Conservation (phyloP, 2,888 invertebrate species). For the Polyommatus iphigenia region DNA sequence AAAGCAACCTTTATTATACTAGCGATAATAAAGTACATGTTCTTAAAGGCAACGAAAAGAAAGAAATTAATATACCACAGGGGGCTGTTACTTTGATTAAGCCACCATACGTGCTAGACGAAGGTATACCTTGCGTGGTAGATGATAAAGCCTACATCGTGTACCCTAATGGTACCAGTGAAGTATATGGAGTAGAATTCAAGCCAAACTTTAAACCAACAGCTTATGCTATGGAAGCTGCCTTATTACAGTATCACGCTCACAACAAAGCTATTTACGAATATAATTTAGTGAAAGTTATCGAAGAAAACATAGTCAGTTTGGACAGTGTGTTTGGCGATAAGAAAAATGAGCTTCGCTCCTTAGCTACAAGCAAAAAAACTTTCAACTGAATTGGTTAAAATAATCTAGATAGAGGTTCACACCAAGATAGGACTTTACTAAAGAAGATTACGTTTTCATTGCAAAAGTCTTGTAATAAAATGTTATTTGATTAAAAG, state of each 20-base stretch:
- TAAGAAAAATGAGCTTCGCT: neutral
- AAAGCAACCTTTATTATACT: slow-evolving; percentile 58
- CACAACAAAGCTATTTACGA: slow-evolving; percentile 64
- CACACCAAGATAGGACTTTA: neutral
- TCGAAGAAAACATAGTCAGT: neutral
- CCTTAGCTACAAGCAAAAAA: neutral
- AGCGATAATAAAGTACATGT: slow-evolving; percentile 53
- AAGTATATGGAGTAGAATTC: slow-evolving; percentile 46
- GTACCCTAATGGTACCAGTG: slow-evolving; percentile 53
- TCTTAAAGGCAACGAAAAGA: slow-evolving; percentile 46
- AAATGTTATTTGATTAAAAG: neutral
- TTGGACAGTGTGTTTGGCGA: neutral
- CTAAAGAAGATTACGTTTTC: neutral
- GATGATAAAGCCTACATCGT: slow-evolving; percentile 50
- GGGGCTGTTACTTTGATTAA: slow-evolving; percentile 49
- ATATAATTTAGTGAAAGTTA: slow-evolving; percentile 49
- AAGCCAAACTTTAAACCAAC: slow-evolving; percentile 48
- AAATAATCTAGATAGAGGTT: neutral
- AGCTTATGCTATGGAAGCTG: slow-evolving; percentile 56
- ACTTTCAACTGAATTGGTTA: neutral
- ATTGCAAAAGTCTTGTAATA: neutral
- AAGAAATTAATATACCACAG: slow-evolving; percentile 54
- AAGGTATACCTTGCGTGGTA: slow-evolving; percentile 49
- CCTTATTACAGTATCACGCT: slow-evolving; percentile 56
- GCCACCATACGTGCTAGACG: slow-evolving; percentile 52